Percentiles rank a stretch among this genome's conserved stretches.
These are phyloP conservation scores for Platyura marginata DNA, from an alignment of 1,140 invertebrate species.

Conservation along the genomic window DNA sequence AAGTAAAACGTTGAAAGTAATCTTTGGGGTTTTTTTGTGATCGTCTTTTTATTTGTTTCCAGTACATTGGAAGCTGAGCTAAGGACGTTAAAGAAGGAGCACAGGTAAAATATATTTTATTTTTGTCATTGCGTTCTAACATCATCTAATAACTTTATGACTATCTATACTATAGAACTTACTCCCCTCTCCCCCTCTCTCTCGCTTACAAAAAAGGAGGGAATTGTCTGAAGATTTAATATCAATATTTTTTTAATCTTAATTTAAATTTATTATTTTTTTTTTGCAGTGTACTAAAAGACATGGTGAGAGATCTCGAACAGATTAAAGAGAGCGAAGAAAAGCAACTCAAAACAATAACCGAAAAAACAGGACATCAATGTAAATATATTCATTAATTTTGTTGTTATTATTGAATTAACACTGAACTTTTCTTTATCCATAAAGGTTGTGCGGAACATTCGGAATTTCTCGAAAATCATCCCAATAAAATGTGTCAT, in stretches of 20 bases:
- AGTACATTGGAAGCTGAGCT: constrained; percentile 4
- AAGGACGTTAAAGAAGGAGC: constrained; percentile 2
- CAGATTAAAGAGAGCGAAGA: constrained; percentile 4
- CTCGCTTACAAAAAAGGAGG: no score
- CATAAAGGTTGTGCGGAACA: constrained; percentile 18
- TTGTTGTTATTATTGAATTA: neutral
- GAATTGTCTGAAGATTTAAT: no score
- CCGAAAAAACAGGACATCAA: neutral
- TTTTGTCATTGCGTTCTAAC: no score
- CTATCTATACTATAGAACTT: no score
- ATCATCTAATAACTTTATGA: no score
- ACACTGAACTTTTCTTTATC: neutral
- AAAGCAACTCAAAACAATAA: neutral
- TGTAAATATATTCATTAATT: neutral
- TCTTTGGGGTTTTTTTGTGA: no score
- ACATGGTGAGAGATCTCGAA: constrained; percentile 3
- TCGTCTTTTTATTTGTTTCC: no score
- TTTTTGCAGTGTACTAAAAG: constrained; percentile 2
- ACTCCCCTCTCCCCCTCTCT: no score
- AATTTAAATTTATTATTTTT: neutral
- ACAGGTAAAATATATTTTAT: constrained; percentile 2
- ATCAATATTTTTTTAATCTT: no score
- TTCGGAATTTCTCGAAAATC: constrained; percentile 16
- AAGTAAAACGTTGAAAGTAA: no score
- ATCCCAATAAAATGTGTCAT: constrained; percentile 1